Base-by-base conservation (phyloP, 2,888 invertebrate species). In the Sinotaia quadrata region DNA sequence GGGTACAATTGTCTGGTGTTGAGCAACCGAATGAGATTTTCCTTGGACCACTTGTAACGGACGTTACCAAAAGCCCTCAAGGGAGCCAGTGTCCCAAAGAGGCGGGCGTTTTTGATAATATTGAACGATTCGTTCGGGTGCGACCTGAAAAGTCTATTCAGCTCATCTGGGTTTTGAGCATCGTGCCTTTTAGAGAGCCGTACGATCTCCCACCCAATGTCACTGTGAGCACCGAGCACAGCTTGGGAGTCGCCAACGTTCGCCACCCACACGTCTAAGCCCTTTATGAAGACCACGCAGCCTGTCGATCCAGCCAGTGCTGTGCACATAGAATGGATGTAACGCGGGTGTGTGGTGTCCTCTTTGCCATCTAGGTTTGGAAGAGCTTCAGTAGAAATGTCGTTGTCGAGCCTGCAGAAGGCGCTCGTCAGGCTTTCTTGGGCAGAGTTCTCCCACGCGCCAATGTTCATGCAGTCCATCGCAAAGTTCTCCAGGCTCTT, bases 1-100 rank as follows among this genome's bases (percentile, higher is more conserved):
- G n/a, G n/a, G n/a, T n/a, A n/a, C n/a, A n/a, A n/a, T n/a, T n/a
- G n/a, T n/a, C n/a, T n/a, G n/a, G n/a, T n/a, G n/a, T n/a, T n/a
- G n/a, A n/a, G n/a, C 4, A 62, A 93, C 85, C 71, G 92, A 89
- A 68, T 91, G 89, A 92, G 90, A 65, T 94, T 92, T 56, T 75
- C 76, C 51, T 91, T 89, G 18, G 92, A 91, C 97, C 97, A 97
- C 85, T 98, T 98, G 75, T 89, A 91, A 4, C 90, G 85, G 83
- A 94, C 95, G 88, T 99, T 98, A 1, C 99, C 99, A 82, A 99
- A 92, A 4, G 98, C 95, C 56, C 99, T 91, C 34, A 98, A 89
- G 0, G 99, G 99, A 0, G 96, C 96, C 69, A 99, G 90, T 87
- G 96, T 95, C 0, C 98, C 97, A 2, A 99, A 90, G 18, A 99